Conservation (phyloP, 1,140 invertebrate species). For the Drosophila simulans region DNA sequence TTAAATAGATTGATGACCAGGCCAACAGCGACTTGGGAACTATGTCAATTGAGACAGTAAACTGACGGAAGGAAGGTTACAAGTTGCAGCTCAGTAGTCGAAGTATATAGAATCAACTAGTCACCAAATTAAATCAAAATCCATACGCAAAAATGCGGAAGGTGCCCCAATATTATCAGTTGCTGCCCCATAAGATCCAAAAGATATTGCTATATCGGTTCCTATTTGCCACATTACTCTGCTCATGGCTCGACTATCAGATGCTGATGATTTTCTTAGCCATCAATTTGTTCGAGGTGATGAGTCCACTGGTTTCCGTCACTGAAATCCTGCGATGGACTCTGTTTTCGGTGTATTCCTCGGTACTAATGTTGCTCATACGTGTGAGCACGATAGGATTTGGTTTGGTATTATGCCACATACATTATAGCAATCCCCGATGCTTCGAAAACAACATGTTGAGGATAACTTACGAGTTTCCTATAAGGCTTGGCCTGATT, state of each 20-base stretch:
- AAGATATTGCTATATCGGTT: constrained; percentile 33
- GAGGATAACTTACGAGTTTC: constrained; percentile 1
- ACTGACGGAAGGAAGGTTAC: constrained; percentile 29
- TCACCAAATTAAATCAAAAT: not conserved
- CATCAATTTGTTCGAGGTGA: constrained; percentile 1
- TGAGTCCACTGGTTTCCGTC: not conserved
- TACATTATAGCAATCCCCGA: constrained; percentile 27
- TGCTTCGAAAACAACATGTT: not conserved
- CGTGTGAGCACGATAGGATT: constrained; percentile 8
- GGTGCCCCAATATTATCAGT: constrained; percentile 2
- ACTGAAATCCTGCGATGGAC: not conserved
- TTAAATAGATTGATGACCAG: constrained; percentile 63
- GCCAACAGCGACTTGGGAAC: constrained; percentile 30
- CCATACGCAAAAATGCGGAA: not conserved
- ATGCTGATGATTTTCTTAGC: constrained; percentile 23
- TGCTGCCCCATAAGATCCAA: constrained; percentile 6
- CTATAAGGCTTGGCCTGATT: constrained; percentile 1
- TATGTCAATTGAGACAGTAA: constrained; percentile 47
- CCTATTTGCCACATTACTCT: constrained; percentile 8
- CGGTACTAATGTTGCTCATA: not conserved
- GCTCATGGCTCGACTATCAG: constrained; percentile 19
- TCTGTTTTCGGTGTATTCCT: constrained; percentile 1
- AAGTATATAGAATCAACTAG: constrained; percentile 14
- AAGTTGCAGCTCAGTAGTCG: constrained; percentile 3
- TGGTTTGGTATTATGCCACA: constrained; percentile 20